Conservation (phyloP, 2,113 vertebrate genomes). For the Chaetops frenatus region DNA sequence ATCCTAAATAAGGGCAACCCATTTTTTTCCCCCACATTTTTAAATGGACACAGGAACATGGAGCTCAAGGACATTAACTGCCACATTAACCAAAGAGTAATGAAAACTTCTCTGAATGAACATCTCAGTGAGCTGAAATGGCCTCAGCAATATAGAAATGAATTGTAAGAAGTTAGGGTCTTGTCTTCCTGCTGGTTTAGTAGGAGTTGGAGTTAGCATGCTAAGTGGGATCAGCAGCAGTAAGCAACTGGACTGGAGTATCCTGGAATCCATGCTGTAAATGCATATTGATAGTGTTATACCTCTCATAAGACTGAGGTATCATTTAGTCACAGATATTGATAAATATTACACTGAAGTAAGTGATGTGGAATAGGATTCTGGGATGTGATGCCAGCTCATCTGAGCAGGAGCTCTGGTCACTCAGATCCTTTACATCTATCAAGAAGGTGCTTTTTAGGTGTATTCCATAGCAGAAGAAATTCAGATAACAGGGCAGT, state of each 20-base stretch:
- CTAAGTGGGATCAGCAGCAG: conserved; percentile 2
- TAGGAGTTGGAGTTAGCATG: conserved; percentile 38
- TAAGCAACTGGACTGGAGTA: not conserved
- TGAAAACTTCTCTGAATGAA: conserved; percentile 69
- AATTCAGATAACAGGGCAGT: not conserved
- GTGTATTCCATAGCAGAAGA: not conserved
- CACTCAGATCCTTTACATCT: not conserved
- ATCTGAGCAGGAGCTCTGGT: not conserved
- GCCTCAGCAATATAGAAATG: conserved; percentile 64
- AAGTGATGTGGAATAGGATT: not conserved
- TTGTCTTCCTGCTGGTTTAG: conserved; percentile 58
- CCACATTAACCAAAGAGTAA: conserved; percentile 77
- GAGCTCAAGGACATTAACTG: conserved; percentile 72
- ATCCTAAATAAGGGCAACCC: conserved; percentile 38
- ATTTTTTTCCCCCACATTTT: conserved; percentile 30
- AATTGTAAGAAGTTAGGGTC: conserved; percentile 69
- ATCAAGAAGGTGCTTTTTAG: not conserved
- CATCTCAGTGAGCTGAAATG: conserved; percentile 73
- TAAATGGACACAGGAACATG: conserved; percentile 55
- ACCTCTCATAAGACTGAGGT: not conserved
- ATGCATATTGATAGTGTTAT: not conserved
- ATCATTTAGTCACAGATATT: not conserved
- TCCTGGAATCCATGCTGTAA: not conserved
- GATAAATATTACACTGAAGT: not conserved
- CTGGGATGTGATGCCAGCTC: not conserved